Percentiles rank a stretch among this genome's conserved stretches.
phyloP scores from a whole-genome alignment of 2,113 vertebrate species.

The Mixornis gularis region DNA sequence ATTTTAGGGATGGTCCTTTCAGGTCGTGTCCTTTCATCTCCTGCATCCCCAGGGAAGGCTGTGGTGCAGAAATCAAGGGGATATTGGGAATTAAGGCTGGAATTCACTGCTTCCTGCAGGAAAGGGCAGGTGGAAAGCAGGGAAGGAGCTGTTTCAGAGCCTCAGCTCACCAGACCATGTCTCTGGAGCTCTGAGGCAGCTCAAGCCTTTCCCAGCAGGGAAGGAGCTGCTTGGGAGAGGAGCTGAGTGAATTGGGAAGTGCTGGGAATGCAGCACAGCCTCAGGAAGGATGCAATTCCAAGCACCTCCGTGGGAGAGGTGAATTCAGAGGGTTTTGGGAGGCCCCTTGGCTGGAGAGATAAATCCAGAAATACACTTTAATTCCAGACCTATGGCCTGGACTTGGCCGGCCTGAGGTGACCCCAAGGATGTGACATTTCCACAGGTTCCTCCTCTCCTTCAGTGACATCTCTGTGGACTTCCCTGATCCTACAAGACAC shows the following conservation, averaged over 20 bases:
- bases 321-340: background rate
- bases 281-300: background rate
- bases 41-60: accelerated
- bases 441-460: background rate
- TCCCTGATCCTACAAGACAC: background rate
- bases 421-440: background rate
- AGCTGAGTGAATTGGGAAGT: background rate
- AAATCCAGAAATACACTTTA: background rate
- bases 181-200: background rate
- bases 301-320: background rate
- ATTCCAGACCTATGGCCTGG: background rate
- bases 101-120: background rate
- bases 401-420: background rate
- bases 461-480: background rate
- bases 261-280: background rate
- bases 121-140: background rate
- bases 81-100: background rate
- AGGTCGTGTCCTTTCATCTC: background rate
- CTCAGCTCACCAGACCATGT: background rate
- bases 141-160: background rate
- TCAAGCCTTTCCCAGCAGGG: background rate
- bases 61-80: background rate
- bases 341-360: background rate
- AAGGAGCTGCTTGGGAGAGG: background rate
- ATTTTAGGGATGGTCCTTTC: background rate